These are phyloP conservation scores for Manduca sexta DNA, from an alignment of 1,140 invertebrate species.

Conservation along the genomic window DNA sequence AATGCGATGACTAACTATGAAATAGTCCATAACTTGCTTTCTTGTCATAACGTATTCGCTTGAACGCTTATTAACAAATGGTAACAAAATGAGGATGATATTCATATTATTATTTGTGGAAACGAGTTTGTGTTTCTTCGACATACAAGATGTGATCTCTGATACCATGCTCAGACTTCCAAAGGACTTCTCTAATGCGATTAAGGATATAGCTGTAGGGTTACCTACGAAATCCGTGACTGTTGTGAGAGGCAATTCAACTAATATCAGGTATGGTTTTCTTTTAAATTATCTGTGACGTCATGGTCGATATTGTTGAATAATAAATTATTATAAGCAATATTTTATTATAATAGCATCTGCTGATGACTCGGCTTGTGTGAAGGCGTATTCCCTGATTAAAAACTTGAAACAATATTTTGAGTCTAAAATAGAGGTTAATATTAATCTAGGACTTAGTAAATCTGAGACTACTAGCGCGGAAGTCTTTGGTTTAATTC, in stretches of 20 bases:
- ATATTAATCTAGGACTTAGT: too few species aligned
- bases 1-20: not conserved
- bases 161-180: conserved; percentile 34
- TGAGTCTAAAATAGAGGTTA: too few species aligned
- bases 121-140: conserved; percentile 25
- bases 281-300: not conserved
- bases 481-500: too few species aligned
- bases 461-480: too few species aligned
- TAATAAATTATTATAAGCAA: too few species aligned
- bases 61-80: not conserved
- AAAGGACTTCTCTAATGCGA: conserved; percentile 35
- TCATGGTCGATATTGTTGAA: too few species aligned
- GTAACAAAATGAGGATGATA: conserved; percentile 8
- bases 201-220: conserved; percentile 49
- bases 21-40: not conserved
- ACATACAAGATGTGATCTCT: conserved; percentile 30
- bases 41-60: not conserved
- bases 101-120: conserved; percentile 10
- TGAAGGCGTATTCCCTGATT: too few species aligned
- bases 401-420: too few species aligned
- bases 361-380: too few species aligned
- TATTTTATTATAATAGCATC: too few species aligned
- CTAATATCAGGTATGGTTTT: conserved; percentile 40
- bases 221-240: conserved; percentile 46
- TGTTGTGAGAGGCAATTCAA: conserved; percentile 49